phyloP scores from a whole-genome alignment of 2,888 invertebrate species.

The Nymphalis polychloros region DNA sequence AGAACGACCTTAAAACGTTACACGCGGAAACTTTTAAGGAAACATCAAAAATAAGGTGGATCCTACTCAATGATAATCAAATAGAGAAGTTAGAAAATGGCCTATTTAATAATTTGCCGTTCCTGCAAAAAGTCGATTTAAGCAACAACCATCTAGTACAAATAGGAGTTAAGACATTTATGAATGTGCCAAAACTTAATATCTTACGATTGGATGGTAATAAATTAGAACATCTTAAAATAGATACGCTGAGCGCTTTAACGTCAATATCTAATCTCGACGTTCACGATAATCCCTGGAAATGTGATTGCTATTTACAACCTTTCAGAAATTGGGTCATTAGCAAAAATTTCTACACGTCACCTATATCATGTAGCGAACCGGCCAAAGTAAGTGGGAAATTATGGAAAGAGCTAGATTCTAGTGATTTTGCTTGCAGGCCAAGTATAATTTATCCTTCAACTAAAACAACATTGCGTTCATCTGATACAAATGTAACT shows the following conservation, averaged over 20 bases:
- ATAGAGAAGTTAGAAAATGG: constrained; percentile 87
- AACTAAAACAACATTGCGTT: constrained; percentile 81
- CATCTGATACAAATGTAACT: constrained; percentile 85
- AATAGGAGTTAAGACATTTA: constrained; percentile 87
- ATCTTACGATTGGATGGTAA: constrained; percentile 88
- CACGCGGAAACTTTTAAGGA: constrained; percentile 87
- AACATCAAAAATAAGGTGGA: constrained; percentile 85
- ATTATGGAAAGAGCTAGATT: constrained; percentile 86
- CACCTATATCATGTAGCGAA: constrained; percentile 87
- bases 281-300: constrained; percentile 92
- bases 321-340: constrained; percentile 89
- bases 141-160: constrained; percentile 87
- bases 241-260: constrained; percentile 84
- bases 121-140: constrained; percentile 88
- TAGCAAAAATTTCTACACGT: constrained; percentile 87
- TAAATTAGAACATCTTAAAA: constrained; percentile 85
- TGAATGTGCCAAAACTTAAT: constrained; percentile 85
- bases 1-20: constrained; percentile 85
- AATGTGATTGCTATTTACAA: constrained; percentile 92
- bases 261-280: constrained; percentile 87
- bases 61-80: constrained; percentile 88
- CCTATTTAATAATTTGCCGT: constrained; percentile 88
- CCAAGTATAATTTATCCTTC: constrained; percentile 87
- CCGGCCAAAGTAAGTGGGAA: constrained; percentile 86
- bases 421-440: constrained; percentile 90